Conservation (phyloP, 2,113 vertebrate genomes). For the Cololabis saira region DNA sequence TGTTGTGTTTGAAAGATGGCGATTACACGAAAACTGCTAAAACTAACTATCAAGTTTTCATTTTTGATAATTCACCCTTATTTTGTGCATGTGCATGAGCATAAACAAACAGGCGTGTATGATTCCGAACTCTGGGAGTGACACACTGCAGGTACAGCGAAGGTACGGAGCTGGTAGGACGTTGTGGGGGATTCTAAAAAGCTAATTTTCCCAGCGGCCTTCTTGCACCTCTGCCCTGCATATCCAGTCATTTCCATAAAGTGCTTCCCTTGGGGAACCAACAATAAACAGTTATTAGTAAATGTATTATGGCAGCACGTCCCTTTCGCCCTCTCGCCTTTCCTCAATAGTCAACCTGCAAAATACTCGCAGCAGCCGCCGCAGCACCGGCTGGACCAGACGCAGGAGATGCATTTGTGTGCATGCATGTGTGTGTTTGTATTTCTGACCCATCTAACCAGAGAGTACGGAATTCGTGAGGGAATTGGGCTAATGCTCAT, state of each 20-base stretch:
- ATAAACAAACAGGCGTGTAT: constrained; percentile 43
- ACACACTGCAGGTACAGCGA: constrained; percentile 35
- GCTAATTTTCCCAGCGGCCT: constrained; percentile 73
- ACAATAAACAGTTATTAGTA: constrained; percentile 84
- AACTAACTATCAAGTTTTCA: not conserved
- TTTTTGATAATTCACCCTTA: constrained; percentile 23
- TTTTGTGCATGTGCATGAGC: constrained; percentile 26
- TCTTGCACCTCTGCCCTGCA: constrained; percentile 71
- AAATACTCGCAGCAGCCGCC: constrained; percentile 54
- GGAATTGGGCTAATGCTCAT: constrained; percentile 77
- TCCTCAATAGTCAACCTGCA: constrained; percentile 66
- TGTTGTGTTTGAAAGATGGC: constrained; percentile 10
- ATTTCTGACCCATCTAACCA: constrained; percentile 59
- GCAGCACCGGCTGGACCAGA: constrained; percentile 61
- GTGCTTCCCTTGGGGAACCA: constrained; percentile 75
- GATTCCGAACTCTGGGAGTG: constrained; percentile 51
- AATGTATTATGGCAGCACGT: constrained; percentile 79
- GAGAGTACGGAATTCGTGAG: constrained; percentile 59
- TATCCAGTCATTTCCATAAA: constrained; percentile 78
- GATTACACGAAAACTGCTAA: not conserved
- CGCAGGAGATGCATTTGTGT: constrained; percentile 39
- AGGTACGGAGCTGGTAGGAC: constrained; percentile 45
- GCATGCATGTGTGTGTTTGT: constrained; percentile 39
- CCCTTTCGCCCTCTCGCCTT: constrained; percentile 73
- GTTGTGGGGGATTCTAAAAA: constrained; percentile 69